These are phyloP conservation scores for Lutjanus argentimaculatus DNA, from an alignment of 2,797 vertebrate genomes.

Conservation along the genomic window DNA sequence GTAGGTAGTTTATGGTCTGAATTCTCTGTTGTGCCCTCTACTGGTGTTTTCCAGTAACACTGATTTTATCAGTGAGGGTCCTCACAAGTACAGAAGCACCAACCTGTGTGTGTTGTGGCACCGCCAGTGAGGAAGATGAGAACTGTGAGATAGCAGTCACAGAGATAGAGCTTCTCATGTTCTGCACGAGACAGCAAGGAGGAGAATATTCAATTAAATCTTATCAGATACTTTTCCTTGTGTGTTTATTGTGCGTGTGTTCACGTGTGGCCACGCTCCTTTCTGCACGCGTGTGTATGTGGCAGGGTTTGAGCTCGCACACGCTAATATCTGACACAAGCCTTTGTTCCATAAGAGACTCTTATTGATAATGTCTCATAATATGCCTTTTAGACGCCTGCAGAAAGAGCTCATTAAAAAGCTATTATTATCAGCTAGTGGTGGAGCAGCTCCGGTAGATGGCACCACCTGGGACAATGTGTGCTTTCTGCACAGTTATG, in stretches of 20 bases:
- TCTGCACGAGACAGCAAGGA: constrained; percentile 29
- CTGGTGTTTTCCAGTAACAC: no score
- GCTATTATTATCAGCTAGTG: constrained; percentile 33
- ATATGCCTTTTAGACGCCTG: constrained; percentile 24
- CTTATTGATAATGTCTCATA: constrained; percentile 54
- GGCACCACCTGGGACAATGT: constrained; percentile 11
- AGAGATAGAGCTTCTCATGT: constrained; percentile 41
- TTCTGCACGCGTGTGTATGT: not conserved
- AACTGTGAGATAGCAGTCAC: constrained; percentile 23
- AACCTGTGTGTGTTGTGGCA: not conserved
- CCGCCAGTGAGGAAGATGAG: constrained; percentile 22
- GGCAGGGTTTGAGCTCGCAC: not conserved
- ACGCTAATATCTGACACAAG: constrained; percentile 18
- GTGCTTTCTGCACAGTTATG: not conserved
- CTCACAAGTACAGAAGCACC: not conserved
- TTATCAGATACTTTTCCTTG: constrained; percentile 46
- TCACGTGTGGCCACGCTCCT: not conserved
- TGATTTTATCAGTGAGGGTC: not conserved
- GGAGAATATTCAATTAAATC: constrained; percentile 60
- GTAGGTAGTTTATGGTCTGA: no score
- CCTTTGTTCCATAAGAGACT: constrained; percentile 36
- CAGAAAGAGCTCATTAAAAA: constrained; percentile 19
- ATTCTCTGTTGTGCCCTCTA: no score
- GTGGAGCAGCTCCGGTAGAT: constrained; percentile 22
- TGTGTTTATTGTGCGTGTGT: not conserved